These are phyloP conservation scores for Zaprionus africanus DNA, from an alignment of 1,140 invertebrate genomes.

Conservation along the genomic window DNA sequence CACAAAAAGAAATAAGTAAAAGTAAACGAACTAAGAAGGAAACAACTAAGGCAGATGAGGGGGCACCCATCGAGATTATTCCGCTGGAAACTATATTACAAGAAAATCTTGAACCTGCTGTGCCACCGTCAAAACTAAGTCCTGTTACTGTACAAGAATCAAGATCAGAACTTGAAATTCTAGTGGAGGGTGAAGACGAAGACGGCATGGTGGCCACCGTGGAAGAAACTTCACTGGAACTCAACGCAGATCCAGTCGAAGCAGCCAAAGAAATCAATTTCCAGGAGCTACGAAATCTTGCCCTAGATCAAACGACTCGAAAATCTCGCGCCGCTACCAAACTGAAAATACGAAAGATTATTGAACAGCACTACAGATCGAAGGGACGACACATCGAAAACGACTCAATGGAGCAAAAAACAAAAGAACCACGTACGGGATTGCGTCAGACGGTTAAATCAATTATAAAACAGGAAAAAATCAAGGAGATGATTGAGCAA, in stretches of 20 bases:
- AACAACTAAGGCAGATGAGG: constrained; percentile 10
- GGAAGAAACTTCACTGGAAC: constrained; percentile 62
- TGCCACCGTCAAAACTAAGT: constrained; percentile 26
- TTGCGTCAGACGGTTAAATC: constrained; percentile 84
- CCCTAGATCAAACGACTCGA: constrained; percentile 57
- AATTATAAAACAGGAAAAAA: constrained; percentile 85
- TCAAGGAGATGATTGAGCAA: constrained; percentile 84
- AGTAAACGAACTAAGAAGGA: constrained; percentile 52
- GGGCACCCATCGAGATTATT: not conserved
- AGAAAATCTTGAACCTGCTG: constrained; percentile 57
- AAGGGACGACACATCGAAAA: constrained; percentile 78
- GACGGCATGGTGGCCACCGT: constrained; percentile 69
- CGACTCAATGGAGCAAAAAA: constrained; percentile 61
- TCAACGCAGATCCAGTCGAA: constrained; percentile 31
- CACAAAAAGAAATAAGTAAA: constrained; percentile 40
- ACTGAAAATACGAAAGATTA: constrained; percentile 70
- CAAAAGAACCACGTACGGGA: constrained; percentile 49
- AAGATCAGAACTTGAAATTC: not conserved
- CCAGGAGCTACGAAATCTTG: constrained; percentile 73
- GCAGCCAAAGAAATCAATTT: constrained; percentile 75
- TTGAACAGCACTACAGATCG: constrained; percentile 77
- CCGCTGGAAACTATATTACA: not conserved
- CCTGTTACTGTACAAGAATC: constrained; percentile 4
- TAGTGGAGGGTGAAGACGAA: constrained; percentile 52
- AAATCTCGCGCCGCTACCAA: constrained; percentile 69